Evolutionary conservation across 2,888 invertebrate species (phyloP).

Genomic region (Mythimna vitellina): DNA sequence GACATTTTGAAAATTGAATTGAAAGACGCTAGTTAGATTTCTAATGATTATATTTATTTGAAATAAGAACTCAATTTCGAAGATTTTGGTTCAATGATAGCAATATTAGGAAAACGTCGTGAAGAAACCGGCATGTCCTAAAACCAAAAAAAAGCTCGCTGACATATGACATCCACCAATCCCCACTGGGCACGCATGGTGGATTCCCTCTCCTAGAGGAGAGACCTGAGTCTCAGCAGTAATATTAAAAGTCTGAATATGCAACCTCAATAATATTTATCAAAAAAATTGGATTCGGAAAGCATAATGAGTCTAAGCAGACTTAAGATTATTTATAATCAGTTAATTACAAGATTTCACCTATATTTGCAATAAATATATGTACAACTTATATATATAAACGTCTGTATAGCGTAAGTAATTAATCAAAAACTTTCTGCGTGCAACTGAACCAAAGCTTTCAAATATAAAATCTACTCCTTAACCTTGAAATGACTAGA

Average conservation of each 20-base stretch:
- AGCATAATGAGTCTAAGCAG: not conserved
- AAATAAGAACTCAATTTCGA: not conserved
- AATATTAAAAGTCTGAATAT: too few relatives aligned
- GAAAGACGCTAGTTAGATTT: not conserved
- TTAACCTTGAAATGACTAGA: slow-evolving; percentile 16
- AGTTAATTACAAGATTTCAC: not conserved
- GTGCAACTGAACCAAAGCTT: not conserved
- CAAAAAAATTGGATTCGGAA: not conserved
- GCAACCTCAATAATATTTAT: too few relatives aligned
- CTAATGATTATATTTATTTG: not conserved
- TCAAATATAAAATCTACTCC: not conserved
- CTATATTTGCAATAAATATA: not conserved
- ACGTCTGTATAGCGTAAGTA: not conserved
- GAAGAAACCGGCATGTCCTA: too few relatives aligned
- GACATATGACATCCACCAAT: too few relatives aligned
- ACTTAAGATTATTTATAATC: not conserved
- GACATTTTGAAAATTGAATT: slow-evolving; percentile 1
- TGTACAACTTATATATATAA: too few relatives aligned
- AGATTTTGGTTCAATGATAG: not conserved
- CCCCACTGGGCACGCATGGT: too few relatives aligned
- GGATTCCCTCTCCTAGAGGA: too few relatives aligned
- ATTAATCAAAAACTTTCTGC: slow-evolving; percentile 7
- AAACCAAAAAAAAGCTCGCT: too few relatives aligned
- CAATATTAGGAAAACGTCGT: not conserved
- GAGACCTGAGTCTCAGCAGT: too few relatives aligned